Conservation (phyloP, 2,113 vertebrate species). For the Micromys minutus region DNA sequence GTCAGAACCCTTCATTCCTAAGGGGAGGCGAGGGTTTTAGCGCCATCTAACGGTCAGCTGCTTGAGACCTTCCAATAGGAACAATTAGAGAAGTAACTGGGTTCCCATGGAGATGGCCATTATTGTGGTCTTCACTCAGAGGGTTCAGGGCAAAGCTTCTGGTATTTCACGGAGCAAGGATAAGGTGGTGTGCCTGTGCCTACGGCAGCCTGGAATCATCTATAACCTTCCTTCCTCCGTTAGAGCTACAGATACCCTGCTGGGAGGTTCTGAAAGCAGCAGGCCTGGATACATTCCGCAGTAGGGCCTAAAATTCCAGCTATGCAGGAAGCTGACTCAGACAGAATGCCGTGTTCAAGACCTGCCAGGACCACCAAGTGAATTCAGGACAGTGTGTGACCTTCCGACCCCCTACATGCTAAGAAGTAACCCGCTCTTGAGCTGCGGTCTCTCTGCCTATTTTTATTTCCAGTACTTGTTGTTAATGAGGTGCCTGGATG, state of each 20-base stretch:
- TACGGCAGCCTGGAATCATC: background rate
- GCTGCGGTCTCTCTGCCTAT: no score
- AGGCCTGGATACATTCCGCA: background rate
- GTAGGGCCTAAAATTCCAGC: background rate
- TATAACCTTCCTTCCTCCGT: background rate
- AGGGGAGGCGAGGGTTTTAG: background rate
- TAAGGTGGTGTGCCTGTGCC: background rate
- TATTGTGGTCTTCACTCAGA: background rate
- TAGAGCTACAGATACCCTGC: no score
- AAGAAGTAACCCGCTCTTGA: background rate
- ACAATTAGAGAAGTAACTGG: background rate
- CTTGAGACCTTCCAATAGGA: background rate
- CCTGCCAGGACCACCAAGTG: background rate
- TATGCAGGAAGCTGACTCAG: background rate
- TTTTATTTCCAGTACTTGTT: background rate
- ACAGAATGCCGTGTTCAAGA: background rate
- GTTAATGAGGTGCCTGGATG: background rate
- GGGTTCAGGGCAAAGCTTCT: background rate
- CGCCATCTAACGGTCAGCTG: conserved; percentile 32
- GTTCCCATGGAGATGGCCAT: no score
- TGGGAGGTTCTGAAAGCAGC: background rate
- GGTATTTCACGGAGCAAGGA: background rate
- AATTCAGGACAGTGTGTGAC: background rate
- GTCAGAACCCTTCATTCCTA: background rate
- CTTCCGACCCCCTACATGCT: background rate